phyloP scores from a whole-genome alignment of 2,888 invertebrate species.

The Kryphioiulus occultus region DNA sequence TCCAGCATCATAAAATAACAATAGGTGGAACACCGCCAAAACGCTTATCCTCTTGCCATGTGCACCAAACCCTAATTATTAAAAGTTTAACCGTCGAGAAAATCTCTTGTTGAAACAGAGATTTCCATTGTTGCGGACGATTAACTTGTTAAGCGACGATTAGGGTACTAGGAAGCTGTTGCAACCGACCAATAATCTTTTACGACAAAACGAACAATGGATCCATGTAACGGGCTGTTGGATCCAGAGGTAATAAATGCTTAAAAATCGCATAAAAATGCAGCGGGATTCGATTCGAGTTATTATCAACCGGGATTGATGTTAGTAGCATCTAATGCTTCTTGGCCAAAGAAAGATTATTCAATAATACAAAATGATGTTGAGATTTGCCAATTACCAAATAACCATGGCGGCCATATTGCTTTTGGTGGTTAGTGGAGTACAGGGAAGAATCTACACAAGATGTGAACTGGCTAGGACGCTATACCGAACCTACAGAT shows the following conservation, averaged over 20 bases:
- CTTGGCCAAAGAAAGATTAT: no score
- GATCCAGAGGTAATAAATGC: background rate
- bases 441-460: background rate
- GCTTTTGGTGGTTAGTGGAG: background rate
- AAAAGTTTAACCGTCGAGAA: no score
- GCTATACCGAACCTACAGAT: background rate
- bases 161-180: background rate
- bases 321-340: background rate
- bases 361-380: no score
- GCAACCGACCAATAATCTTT: background rate
- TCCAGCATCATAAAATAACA: no score
- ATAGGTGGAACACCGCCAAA: no score
- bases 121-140: background rate
- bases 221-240: background rate
- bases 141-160: background rate
- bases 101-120: no score
- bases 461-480: background rate
- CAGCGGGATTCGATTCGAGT: background rate
- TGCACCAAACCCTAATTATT: no score
- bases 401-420: no score
- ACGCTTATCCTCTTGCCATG: no score
- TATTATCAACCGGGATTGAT: background rate
- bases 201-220: background rate
- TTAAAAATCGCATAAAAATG: background rate
- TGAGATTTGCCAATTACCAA: no score